phyloP scores from a whole-genome alignment of 2,888 invertebrate genomes.

The Aricia artaxerxes region DNA sequence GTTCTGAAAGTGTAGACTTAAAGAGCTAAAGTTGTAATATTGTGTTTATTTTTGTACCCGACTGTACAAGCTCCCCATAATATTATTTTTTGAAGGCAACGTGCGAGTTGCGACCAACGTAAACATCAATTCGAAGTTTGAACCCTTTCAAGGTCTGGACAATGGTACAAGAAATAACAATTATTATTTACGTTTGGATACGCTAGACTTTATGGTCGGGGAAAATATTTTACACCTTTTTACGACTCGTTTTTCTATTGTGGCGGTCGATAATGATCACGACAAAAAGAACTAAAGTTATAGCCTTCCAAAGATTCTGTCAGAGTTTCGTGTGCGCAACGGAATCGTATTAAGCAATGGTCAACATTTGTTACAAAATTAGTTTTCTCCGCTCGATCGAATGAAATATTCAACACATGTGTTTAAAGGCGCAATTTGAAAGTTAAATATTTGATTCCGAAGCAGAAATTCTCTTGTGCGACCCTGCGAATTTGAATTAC shows the following conservation, averaged over 20 bases:
- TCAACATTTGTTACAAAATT: conserved; percentile 27
- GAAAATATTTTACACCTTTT: conserved; percentile 31
- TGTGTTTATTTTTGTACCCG: neutral
- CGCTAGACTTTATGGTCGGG: conserved; percentile 22
- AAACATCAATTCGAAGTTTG: conserved; percentile 31
- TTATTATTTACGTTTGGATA: conserved; percentile 31
- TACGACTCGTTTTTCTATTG: conserved; percentile 27
- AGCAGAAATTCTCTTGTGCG: conserved; percentile 19
- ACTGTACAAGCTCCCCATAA: conserved; percentile 21
- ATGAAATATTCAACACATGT: conserved; percentile 20
- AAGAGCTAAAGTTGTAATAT: neutral
- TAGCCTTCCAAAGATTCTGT: conserved; percentile 15
- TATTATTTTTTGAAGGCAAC: conserved; percentile 27
- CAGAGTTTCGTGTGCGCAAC: conserved; percentile 2
- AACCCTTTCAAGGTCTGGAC: conserved; percentile 30
- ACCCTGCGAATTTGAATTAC: neutral
- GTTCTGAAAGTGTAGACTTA: neutral
- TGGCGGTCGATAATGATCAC: neutral
- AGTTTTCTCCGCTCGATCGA: conserved; percentile 22
- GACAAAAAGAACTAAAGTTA: conserved; percentile 25
- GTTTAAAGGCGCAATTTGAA: conserved; percentile 28
- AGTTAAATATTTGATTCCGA: conserved; percentile 3
- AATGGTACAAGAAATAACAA: conserved; percentile 30
- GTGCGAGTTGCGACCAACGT: conserved; percentile 27
- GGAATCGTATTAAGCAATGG: conserved; percentile 13